Percentiles rank a stretch among this genome's conserved stretches.
phyloP scores from a whole-genome alignment of 2,797 vertebrate species.

The Acrossocheilus wenchowensis region DNA sequence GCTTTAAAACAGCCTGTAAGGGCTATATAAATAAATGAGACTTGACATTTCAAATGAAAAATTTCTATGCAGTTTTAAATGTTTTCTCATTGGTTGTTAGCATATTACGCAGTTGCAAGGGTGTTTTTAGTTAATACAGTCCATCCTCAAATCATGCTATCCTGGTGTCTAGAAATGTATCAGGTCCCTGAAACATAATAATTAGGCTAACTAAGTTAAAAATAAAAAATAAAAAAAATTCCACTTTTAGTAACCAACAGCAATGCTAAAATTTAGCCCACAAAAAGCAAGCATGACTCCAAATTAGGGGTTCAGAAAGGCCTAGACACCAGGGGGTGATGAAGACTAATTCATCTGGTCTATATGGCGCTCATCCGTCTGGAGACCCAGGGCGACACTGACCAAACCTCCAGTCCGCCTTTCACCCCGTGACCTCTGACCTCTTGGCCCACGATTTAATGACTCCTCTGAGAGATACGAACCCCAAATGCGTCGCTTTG shows the following conservation, averaged over 20 bases:
- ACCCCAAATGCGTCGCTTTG: not conserved
- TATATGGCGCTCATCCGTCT: slow-evolving; percentile 22
- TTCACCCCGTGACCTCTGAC: slow-evolving; percentile 45
- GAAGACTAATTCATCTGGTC: slow-evolving; percentile 33
- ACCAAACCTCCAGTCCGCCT: slow-evolving; percentile 31
- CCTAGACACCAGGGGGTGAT: slow-evolving; percentile 4
- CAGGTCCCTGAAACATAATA: not conserved
- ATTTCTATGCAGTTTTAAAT: not conserved
- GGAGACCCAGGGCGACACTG: slow-evolving; percentile 33
- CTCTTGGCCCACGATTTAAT: slow-evolving; percentile 25
- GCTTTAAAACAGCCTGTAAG: not conserved
- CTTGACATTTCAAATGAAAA: no score
- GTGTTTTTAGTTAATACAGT: not conserved
- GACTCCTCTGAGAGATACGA: slow-evolving; percentile 2
- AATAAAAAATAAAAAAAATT: not conserved
- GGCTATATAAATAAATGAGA: not conserved
- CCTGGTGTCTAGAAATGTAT: not conserved
- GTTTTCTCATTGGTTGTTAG: not conserved
- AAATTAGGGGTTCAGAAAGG: slow-evolving; percentile 3
- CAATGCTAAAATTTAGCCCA: not conserved
- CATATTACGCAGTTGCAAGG: not conserved
- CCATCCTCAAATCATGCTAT: not conserved
- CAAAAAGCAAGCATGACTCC: not conserved
- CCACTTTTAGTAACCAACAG: not conserved
- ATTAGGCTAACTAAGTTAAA: not conserved